Base-by-base conservation (phyloP, 2,797 vertebrate genomes). In the Enteromius fasciolatus region DNA sequence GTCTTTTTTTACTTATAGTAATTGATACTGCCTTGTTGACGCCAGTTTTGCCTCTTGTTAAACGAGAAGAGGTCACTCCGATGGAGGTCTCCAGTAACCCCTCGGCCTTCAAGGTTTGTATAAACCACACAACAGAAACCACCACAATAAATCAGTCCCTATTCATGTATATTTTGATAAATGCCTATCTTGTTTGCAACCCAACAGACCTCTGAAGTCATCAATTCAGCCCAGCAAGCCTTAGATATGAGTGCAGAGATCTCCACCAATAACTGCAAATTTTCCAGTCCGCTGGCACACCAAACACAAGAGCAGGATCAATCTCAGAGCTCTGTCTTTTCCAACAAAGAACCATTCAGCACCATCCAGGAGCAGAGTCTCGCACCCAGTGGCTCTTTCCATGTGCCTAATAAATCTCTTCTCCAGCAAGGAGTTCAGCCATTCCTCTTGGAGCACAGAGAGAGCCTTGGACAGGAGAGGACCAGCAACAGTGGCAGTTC, bases 61-160 rank as follows among this genome's bases (percentile, higher is more conserved):
- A 99, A 92, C 97, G 93, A 83, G 97, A 99, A 93, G 97, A 98
- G 68, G 94, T 96, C 88, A 97, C 96, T 90, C 97, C 97, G 25
- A 99, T 99, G 98, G 98, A 99, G 90, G 95, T 99, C 86, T 95
- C 95, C 82, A 95, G 94, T 87, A 97, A 97, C 87, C 94, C 96
- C 59, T 92, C 94, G 83, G 90, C 94, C 46, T 92, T 95, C 66
- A 88, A 92, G 25, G 85, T 96, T 83, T 96, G 96, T 97, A 88
- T 12, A 50, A 48, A 82, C 54, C 3, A 57, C 15, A 17, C 52
- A 4, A 72, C 39, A 4, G 8, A 48, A 63, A 81, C 15, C 28
- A 61, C 9, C 10, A 1, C 18, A 73, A 61, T 28, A 54, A 46
- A 25, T 50, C 15, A 7, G 9, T 59, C 3, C 59, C 39, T 17